phyloP scores from a whole-genome alignment of 2,797 vertebrate genomes.

The Hypotaenidia okinawae region DNA sequence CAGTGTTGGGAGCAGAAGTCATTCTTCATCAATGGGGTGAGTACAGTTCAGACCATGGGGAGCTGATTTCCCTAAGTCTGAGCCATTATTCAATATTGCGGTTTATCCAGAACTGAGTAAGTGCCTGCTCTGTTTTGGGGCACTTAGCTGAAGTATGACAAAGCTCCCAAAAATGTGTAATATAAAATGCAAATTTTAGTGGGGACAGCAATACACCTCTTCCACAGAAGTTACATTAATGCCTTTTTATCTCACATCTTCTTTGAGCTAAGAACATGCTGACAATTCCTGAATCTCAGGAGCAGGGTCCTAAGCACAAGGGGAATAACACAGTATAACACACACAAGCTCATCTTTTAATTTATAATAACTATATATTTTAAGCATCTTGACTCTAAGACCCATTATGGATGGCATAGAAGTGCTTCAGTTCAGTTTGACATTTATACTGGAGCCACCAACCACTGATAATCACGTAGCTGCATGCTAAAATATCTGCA shows the following conservation, averaged over 20 bases:
- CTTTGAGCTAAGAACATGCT: not conserved
- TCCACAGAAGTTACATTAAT: not conserved
- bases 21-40: not conserved
- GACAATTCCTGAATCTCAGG: not conserved
- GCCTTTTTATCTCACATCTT: not conserved
- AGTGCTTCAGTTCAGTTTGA: not conserved
- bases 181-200: not conserved
- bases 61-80: not conserved
- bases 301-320: not conserved
- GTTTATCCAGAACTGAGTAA: not conserved
- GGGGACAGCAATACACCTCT: not conserved
- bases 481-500: not conserved
- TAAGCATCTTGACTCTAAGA: not conserved
- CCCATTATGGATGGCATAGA: not conserved
- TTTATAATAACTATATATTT: not conserved
- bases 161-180: not conserved
- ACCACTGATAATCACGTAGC: not conserved
- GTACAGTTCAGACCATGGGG: rapidly evolving
- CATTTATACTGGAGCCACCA: not conserved
- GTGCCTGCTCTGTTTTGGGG: not conserved
- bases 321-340: not conserved
- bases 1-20: rapidly evolving
- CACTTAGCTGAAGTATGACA: not conserved
- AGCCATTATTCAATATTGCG: not conserved
- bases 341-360: not conserved